Conservation (phyloP, 2,113 vertebrate species). For the Regulus satrapa region DNA sequence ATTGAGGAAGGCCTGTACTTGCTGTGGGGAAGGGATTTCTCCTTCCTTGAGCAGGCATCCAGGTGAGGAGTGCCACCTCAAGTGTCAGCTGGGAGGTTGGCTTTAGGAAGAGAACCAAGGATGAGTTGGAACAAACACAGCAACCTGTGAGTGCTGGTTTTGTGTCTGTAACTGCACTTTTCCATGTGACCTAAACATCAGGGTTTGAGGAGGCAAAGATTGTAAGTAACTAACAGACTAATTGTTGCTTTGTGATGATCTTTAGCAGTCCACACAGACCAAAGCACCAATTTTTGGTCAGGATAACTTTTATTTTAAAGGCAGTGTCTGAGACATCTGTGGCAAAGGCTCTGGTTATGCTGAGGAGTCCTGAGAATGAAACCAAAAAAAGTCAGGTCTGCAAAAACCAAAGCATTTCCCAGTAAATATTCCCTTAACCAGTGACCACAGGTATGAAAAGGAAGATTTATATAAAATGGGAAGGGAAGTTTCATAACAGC, state of each 20-base stretch:
- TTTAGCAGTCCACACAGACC: constrained; percentile 43
- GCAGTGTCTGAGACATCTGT: constrained; percentile 77
- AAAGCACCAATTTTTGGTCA: constrained; percentile 70
- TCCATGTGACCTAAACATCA: constrained; percentile 17
- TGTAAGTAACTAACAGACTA: constrained; percentile 1
- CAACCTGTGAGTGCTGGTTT: constrained; percentile 8
- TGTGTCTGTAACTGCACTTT: not conserved
- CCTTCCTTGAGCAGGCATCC: not conserved
- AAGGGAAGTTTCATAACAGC: constrained; percentile 26
- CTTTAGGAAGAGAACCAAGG: not conserved
- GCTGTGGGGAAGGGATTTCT: not conserved
- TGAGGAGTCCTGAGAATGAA: constrained; percentile 66
- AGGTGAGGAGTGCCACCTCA: not conserved
- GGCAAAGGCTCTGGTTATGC: constrained; percentile 72
- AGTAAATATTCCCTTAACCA: constrained; percentile 53
- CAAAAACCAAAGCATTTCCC: constrained; percentile 63
- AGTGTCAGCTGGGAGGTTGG: not conserved
- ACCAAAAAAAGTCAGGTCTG: constrained; percentile 53
- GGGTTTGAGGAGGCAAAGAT: constrained; percentile 34
- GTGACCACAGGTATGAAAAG: constrained; percentile 63
- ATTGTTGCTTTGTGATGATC: constrained; percentile 54
- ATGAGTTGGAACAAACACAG: not conserved
- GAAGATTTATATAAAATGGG: constrained; percentile 39
- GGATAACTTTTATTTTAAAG: constrained; percentile 68
- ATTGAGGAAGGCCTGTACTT: not conserved